Base-by-base conservation (phyloP, 92 coral and sea anemone species). In the Nematostella vectensis region DNA sequence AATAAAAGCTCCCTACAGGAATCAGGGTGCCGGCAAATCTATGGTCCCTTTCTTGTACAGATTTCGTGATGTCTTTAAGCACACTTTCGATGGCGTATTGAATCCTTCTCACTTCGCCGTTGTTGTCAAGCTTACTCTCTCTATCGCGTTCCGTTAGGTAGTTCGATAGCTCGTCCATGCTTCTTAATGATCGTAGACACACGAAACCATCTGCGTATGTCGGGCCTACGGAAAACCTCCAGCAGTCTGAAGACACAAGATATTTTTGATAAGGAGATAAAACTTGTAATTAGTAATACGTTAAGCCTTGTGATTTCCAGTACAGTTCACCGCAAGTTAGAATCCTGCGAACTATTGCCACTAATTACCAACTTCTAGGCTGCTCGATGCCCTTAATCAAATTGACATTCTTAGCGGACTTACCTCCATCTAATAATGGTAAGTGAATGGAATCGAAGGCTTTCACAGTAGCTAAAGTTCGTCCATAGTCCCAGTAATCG, bases 1-100 rank as follows among this genome's bases (percentile, higher is more conserved):
- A 62, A 33, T 30, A 62, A 55, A 47, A 62, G 59, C 69, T 62
- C 4, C 69, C 69, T 21, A 62, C 58, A 24, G 58, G 58, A 4
- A 62, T 19, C 6, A 62, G 29, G 28, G 22, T 62, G 17, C 69
- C 69, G 22, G 9, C 29, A 8, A 62, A 49, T 50, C 59, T 62
- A 16, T 57, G 37, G 27, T 62, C 69, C 29, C 50, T 50, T 30
- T 27, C 43, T 38, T 48, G 48, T 27, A 62, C 69, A 17, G 58
- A 62, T 25, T 48, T 17, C 49, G 31, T 30, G 58, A 62, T 62
- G 58, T 4, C 30, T 30, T 4, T 49, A 19, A 62, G 69, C 2
- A 22, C 31, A 29, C 25, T 62, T 50, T 62, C 69, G 28, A 62
- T 50, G 21, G 25, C 69, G 25, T 23, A 42, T 2, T 62, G 31